phyloP scores from a whole-genome alignment of 30 jellyfish, hydroid and myxozoan species.

The Pelagia noctiluca region DNA sequence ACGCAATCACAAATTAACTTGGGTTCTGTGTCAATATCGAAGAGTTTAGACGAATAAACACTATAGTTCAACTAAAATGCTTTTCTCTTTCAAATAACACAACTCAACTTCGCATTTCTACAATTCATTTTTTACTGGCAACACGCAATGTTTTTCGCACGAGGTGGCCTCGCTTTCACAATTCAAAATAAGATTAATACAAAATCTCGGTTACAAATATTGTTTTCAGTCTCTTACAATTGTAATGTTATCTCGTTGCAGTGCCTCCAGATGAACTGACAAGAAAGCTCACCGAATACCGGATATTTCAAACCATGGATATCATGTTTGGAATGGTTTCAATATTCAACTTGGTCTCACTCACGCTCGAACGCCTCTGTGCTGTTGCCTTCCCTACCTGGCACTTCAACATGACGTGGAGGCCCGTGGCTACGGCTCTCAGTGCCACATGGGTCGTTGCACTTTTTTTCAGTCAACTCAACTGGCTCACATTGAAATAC shows the following conservation, averaged over 20 bases:
- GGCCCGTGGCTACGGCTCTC: slow-evolving; percentile 75
- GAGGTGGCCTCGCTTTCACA: background rate
- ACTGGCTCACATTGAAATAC: background rate
- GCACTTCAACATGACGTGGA: slow-evolving; percentile 78
- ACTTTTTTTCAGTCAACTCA: slow-evolving; percentile 40
- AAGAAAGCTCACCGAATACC: slow-evolving; percentile 1
- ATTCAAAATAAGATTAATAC: background rate
- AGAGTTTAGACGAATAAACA: too few relatives aligned
- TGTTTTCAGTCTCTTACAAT: background rate
- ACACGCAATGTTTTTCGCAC: background rate
- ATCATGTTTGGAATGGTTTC: slow-evolving; percentile 83
- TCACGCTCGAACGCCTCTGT: slow-evolving; percentile 78
- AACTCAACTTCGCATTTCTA: background rate
- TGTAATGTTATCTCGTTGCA: too few relatives aligned
- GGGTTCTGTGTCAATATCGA: too few relatives aligned
- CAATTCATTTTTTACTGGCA: background rate
- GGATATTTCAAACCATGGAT: slow-evolving; percentile 64
- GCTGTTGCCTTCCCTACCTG: slow-evolving; percentile 89
- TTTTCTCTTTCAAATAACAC: background rate
- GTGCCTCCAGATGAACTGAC: slow-evolving; percentile 40
- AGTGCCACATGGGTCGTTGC: slow-evolving; percentile 79
- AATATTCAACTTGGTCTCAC: slow-evolving; percentile 68
- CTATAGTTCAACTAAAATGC: background rate
- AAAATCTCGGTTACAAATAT: background rate
- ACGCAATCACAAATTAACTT: too few relatives aligned